These are phyloP conservation scores for Xenopus tropicalis DNA, from an alignment of 2,113 vertebrate species.

Conservation along the genomic window UCB_Xtro_10.0 CM004443.2:167614001-167614500, in stretches of 20 bases:
- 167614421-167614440: too few species aligned
- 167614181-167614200: neutral
- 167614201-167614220: conserved; percentile 6
- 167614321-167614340: neutral
- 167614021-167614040: conserved; percentile 5
- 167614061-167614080: neutral
- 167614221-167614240: conserved; percentile 12
- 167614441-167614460: too few species aligned
- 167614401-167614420: too few species aligned
- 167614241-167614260: neutral
- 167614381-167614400: too few species aligned
- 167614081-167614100: conserved; percentile 8
- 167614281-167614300: neutral
- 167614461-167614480: too few species aligned
- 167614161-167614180: conserved; percentile 21
- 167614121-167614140: neutral
- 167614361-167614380: too few species aligned
- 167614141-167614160: conserved; percentile 13
- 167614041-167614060: conserved; percentile 9
- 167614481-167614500: too few species aligned
- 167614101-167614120: neutral
- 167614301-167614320: neutral
- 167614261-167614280: neutral
- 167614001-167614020: too few species aligned
- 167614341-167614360: neutral